Base-by-base conservation (phyloP, 2,888 invertebrate species). In the Athripsodes cinereus region DNA sequence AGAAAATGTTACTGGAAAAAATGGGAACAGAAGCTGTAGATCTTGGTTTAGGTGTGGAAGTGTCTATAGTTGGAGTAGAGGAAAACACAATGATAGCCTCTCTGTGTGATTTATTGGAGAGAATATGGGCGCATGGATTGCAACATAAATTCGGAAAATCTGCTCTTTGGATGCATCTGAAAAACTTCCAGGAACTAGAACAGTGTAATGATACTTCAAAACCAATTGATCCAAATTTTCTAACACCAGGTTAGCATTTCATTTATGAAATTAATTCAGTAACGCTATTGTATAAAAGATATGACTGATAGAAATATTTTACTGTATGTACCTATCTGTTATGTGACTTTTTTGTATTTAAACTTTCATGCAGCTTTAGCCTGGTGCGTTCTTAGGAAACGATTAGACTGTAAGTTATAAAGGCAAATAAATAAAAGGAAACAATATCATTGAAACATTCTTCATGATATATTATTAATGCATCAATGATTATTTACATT, bases 11-110 rank as follows among this genome's bases (percentile, higher is more conserved):
- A 34, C 86, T 99, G n/a, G 96, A 97, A 69, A 99, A 99, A 79
- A 91, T 99, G 90, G 98, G 98, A 1, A 90, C 88, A 2, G 99
- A 99, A 79, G 98, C 97, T 10, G 90, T 93, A 1, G 96, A 95
- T 52, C 75, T 98, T 62, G 96, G 96, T 13, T 90, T 96, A 64
- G 88, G 88, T 44, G 88, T 88, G 47, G 92, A 94, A 68, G 81
- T 83, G 1, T 81, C 82, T 1, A 73, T 84, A 61, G 80, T 81
- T 0, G 86, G 86, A 50, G 88, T 96, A 0, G 98, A 99, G 75
- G 99, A 99, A 72, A 98, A 96, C 70, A 98, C 98, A 0, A 81
- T 99, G 67, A 97, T 98, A 47, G 97, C 96, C n/a, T 92, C 96
- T 57, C 80, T 99, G 2, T 99, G 99, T 74, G 99, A 99, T 76